A percentile compares a stretch with the other conserved stretches of the same genome.
Evolutionary conservation across 2,113 vertebrate species (phyloP).

Genomic region (Anarrhichthys ocellatus): DNA sequence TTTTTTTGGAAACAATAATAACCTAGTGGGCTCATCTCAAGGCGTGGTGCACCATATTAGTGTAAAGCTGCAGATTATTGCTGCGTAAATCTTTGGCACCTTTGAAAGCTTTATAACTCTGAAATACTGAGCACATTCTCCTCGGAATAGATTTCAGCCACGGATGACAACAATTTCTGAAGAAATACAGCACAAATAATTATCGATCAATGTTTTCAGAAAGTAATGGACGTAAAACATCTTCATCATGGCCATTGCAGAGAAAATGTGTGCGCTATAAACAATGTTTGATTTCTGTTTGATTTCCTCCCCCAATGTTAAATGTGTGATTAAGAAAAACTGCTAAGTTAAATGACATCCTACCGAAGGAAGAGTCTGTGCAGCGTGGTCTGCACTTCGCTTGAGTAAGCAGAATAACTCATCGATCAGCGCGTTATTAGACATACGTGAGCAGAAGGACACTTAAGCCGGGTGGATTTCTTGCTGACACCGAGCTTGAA

Average conservation of each 20-base stretch:
- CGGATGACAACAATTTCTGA: neutral
- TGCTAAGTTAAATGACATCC: neutral
- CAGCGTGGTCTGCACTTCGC: conserved; percentile 23
- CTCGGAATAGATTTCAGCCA: conserved; percentile 24
- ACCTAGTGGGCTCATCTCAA: conserved; percentile 24
- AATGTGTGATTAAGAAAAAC: neutral
- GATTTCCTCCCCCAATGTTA: neutral
- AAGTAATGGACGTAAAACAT: conserved; percentile 11
- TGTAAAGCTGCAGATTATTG: conserved; percentile 39
- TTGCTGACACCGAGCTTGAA: conserved; percentile 55
- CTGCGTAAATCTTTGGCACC: conserved; percentile 40
- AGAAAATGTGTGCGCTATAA: conserved; percentile 6
- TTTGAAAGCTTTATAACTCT: conserved; percentile 39
- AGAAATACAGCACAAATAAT: conserved; percentile 36
- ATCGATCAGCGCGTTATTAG: conserved; percentile 59
- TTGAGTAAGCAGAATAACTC: conserved; percentile 44
- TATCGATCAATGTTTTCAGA: conserved; percentile 36
- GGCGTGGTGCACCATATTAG: conserved; percentile 15
- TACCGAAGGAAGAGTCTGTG: conserved; percentile 2
- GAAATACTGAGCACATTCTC: conserved; percentile 42
- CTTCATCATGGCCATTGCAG: neutral
- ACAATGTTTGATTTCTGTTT: neutral
- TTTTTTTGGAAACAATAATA: conserved; percentile 37
- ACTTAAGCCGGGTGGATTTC: conserved; percentile 53
- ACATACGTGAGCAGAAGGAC: conserved; percentile 57